phyloP scores from a whole-genome alignment of 37 sponge, comb jelly and placozoan genomes.

The Oopsacas minuta region DNA sequence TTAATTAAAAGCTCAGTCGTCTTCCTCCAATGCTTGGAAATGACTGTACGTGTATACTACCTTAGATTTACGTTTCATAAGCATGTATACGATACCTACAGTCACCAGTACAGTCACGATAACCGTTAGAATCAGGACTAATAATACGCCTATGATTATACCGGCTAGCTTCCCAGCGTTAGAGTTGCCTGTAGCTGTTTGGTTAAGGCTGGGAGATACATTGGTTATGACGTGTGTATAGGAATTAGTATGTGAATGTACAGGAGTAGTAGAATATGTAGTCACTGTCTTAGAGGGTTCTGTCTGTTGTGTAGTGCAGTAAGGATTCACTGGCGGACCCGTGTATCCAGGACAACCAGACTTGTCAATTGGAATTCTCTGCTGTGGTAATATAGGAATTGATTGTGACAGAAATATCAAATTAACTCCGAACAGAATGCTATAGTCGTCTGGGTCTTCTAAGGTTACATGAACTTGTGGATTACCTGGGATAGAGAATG shows the following conservation, averaged over 20 bases:
- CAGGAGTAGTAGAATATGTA: background rate
- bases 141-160: background rate
- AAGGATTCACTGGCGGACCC: background rate
- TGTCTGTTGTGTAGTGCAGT: background rate
- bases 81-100: background rate
- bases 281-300: background rate
- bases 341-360: background rate
- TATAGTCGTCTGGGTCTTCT: background rate
- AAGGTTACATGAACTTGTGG: background rate
- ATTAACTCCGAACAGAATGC: background rate
- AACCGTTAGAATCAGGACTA: background rate
- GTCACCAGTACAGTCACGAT: background rate
- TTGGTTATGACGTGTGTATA: background rate
- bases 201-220: background rate
- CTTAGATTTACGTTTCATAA: background rate
- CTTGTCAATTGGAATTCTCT: background rate
- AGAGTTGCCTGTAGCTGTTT: background rate
- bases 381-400: background rate
- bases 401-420: background rate
- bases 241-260: background rate
- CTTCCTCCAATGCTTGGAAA: conserved; percentile 4
- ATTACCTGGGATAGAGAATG: background rate
- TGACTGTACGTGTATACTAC: background rate
- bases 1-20: background rate
- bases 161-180: background rate